Conservation (phyloP, 2,888 invertebrate species). For the Scaptomyza reducta region DNA sequence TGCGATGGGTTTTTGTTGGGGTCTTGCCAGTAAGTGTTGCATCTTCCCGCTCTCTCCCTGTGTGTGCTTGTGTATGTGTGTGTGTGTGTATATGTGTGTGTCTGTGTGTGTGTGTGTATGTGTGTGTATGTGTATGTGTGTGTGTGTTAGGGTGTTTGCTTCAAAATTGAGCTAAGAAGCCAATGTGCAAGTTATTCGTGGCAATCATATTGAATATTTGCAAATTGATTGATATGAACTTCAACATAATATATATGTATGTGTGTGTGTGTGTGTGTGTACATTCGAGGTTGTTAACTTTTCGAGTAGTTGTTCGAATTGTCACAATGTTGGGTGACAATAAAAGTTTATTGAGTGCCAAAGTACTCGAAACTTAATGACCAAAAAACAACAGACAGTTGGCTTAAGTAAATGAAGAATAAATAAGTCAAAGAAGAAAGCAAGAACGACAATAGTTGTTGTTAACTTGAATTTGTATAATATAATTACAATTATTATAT, state of each 20-base stretch:
- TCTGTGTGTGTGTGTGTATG: constrained; percentile 16
- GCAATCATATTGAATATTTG: constrained; percentile 52
- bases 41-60: constrained; percentile 13
- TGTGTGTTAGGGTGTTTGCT: constrained; percentile 14
- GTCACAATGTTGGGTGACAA: constrained; percentile 28
- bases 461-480: too few relatives aligned
- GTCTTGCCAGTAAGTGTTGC: constrained; percentile 32
- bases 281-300: constrained; percentile 3
- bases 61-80: constrained; percentile 5
- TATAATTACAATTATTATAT: too few relatives aligned
- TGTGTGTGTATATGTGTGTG: constrained; percentile 17
- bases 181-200: constrained; percentile 48
- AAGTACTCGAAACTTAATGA: constrained; percentile 13
- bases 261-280: not conserved
- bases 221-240: constrained; percentile 54
- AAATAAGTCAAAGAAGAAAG: not conserved
- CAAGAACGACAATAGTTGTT: not conserved
- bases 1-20: constrained; percentile 39
- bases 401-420: not conserved
- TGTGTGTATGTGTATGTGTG: constrained; percentile 10
- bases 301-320: constrained; percentile 21
- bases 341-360: constrained; percentile 15
- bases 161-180: constrained; percentile 38
- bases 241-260: not conserved
- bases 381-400: constrained; percentile 2